Conservation (phyloP, 2,888 invertebrate genomes). For the Apoda limacodes region DNA sequence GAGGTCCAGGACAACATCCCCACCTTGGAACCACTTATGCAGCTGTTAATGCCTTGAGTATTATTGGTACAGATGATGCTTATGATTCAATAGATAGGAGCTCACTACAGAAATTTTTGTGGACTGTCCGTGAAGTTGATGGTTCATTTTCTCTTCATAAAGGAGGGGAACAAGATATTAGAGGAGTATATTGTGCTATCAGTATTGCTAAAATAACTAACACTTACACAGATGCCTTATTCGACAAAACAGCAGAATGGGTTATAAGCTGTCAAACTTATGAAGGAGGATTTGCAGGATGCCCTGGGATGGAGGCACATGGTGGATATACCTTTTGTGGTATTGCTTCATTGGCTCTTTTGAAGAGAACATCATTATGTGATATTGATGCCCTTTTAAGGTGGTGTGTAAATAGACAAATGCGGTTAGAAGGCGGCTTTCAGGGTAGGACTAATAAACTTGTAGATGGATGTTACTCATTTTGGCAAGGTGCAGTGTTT, state of each 20-base stretch:
- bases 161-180: conserved; percentile 93
- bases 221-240: conserved; percentile 79
- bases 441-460: conserved; percentile 98
- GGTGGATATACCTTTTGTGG: conserved; percentile 99
- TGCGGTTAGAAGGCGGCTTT: conserved; percentile 96
- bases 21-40: conserved; percentile 99
- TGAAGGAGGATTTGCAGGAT: conserved; percentile 98
- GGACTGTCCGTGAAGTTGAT: conserved; percentile 80
- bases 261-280: conserved; percentile 96
- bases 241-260: conserved; percentile 92
- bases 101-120: conserved; percentile 81
- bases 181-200: conserved; percentile 97
- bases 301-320: conserved; percentile 93
- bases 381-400: conserved; percentile 81
- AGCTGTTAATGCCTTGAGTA: conserved; percentile 92
- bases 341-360: conserved; percentile 86
- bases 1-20: conserved; percentile 92
- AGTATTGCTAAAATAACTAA: conserved; percentile 90
- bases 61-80: conserved; percentile 89
- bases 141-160: conserved; percentile 94
- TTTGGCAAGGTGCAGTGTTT: conserved; percentile 97
- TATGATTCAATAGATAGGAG: conserved; percentile 87
- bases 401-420: conserved; percentile 93
- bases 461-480: conserved; percentile 98
- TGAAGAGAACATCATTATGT: conserved; percentile 81